Evolutionary conservation across 1,140 invertebrate species (phyloP).

Genomic region (Brachionus rotundiformis): DNA sequence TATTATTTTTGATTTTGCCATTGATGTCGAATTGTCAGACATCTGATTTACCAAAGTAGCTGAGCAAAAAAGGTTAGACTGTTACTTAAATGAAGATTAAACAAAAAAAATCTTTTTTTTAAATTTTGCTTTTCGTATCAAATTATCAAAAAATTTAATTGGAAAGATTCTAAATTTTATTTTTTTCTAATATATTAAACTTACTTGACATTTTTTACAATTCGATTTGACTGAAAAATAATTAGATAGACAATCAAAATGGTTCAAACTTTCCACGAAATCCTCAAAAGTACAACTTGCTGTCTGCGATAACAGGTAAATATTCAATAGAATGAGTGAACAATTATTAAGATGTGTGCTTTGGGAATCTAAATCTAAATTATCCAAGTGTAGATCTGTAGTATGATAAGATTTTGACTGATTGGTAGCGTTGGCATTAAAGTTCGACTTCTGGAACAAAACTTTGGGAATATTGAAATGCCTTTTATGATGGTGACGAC

Average conservation of each 20-base stretch:
- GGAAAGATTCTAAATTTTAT: too few species aligned
- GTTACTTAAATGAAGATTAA: too few species aligned
- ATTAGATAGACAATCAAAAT: constrained; percentile 48
- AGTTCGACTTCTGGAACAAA: neutral
- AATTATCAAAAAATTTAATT: too few species aligned
- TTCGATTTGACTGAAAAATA: constrained; percentile 51
- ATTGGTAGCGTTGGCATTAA: neutral
- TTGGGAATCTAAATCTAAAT: neutral
- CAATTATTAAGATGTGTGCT: constrained; percentile 12
- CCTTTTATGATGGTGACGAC: constrained; percentile 17
- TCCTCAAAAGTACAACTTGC: constrained; percentile 7
- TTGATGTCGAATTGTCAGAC: too few species aligned
- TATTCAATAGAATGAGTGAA: constrained; percentile 33
- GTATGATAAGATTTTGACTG: neutral
- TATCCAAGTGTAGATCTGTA: neutral
- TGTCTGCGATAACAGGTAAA: constrained; percentile 27
- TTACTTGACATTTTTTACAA: constrained; percentile 46
- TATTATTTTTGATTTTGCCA: too few species aligned
- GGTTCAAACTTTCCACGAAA: constrained; percentile 37
- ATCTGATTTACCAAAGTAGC: too few species aligned
- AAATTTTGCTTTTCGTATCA: too few species aligned
- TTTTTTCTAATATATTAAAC: too few species aligned
- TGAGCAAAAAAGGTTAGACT: too few species aligned
- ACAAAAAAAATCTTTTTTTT: too few species aligned
- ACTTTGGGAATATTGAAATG: neutral